Evolutionary conservation across 2,888 invertebrate species (phyloP).

Genomic region (Mantis religiosa): DNA sequence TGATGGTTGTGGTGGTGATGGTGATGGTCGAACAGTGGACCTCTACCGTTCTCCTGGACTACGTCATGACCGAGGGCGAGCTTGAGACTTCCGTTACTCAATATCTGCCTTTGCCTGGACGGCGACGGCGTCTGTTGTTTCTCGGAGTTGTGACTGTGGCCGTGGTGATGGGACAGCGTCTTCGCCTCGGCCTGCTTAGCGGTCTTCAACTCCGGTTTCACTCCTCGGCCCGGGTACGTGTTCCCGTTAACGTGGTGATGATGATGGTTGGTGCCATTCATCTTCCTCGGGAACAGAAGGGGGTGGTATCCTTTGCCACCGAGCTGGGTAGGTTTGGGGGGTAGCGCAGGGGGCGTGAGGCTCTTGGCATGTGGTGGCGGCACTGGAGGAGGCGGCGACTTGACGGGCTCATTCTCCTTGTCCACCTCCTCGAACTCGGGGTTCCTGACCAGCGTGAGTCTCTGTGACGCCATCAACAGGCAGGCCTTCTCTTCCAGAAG

Average conservation of each 20-base stretch:
- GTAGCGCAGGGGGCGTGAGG: conserved; percentile 63
- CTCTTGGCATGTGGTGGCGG: not conserved
- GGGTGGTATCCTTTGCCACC: not conserved
- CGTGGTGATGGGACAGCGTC: not conserved
- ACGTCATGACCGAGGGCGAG: conserved; percentile 18
- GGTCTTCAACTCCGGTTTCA: not conserved
- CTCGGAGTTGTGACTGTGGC: not conserved
- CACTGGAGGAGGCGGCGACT: conserved; percentile 28
- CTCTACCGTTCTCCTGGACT: not conserved
- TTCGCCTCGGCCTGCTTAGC: not conserved
- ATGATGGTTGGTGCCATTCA: not conserved
- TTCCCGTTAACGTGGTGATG: not conserved
- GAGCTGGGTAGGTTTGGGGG: conserved; percentile 60
- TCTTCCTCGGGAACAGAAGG: not conserved
- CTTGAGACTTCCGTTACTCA: conserved; percentile 30
- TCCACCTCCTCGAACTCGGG: conserved; percentile 51
- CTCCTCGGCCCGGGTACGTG: not conserved
- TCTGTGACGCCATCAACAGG: conserved; percentile 41
- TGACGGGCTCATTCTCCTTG: conserved; percentile 56
- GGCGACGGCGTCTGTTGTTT: conserved; percentile 6
- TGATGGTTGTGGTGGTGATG: not conserved
- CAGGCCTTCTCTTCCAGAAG: conserved; percentile 42
- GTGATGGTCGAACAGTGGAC: not conserved
- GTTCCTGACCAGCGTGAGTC: conserved; percentile 47
- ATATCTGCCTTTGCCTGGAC: conserved; percentile 25